Base-by-base conservation (phyloP, 2,797 vertebrate species). In the Myotis myotis region DNA sequence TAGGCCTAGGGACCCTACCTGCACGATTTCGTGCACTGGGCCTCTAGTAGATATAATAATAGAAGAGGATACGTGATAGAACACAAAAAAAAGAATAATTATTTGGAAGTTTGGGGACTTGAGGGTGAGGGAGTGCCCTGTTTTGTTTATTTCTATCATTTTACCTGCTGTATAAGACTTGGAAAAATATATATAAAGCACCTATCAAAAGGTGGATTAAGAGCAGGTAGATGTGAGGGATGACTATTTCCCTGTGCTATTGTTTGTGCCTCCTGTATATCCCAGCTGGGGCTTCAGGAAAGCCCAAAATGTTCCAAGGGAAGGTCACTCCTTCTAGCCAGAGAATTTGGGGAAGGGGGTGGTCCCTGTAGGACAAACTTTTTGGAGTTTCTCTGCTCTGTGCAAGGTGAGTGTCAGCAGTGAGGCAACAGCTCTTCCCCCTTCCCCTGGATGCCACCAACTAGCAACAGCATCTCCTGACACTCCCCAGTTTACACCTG, bases 381-480 rank as follows among this genome's bases (percentile, higher is more conserved):
- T 17, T 28, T 68, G 19, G 3, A 70, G 55, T 8, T 10, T 38
- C 4, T n/a, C 25, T 57, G 16, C 9, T 83, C 23, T 66, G 6
- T 16, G 5, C n/a, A 11, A 78, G 38, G 6, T 38, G 3, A 60
- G 44, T 23, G 51, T 6, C 19, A 49, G 49, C 25, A 8, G 10
- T 36, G 38, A 75, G 49, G 38, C 8, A 38, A 30, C 17, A 47
- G 25, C 38, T 60, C 25, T 17, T 22, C 5, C 9, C 6, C 10
- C 20, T 4, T 33, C 30, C 10, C 28, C 57, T 38, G 33, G 10
- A 0, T 0, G 15, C 8, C 41, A 66, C 2, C 30, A 23, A 23
- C 38, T 28, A 23, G 8, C 2, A 76, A 47, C 7, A n/a, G 2
- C 2, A 75, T 16, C 23, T 8, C 66, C n/a, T 13, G 51, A 71